These are phyloP conservation scores for Agrypnus murinus DNA, from an alignment of 2,888 invertebrate species.

Conservation along the genomic window DNA sequence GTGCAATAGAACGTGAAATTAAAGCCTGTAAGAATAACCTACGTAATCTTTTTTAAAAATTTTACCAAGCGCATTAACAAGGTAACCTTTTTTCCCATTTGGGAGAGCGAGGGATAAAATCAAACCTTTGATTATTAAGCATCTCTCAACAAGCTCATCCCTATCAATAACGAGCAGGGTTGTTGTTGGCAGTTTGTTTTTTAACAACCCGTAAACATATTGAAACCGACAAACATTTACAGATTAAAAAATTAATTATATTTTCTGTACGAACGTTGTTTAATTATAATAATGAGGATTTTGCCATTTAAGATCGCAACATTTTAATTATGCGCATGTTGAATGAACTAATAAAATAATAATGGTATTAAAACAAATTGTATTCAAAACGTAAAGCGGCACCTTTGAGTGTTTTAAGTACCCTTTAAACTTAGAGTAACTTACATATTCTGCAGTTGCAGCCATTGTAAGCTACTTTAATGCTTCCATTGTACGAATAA, in stretches of 20 bases:
- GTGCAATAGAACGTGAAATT: conserved; percentile 61
- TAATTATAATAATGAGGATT: too few species aligned
- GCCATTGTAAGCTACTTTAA: conserved; percentile 47
- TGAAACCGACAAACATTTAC: conserved; percentile 24
- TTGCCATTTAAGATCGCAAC: not conserved
- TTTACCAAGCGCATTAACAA: conserved; percentile 55
- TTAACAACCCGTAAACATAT: conserved; percentile 34
- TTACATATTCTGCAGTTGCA: conserved; percentile 49
- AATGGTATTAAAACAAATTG: conserved; percentile 47
- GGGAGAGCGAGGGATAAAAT: conserved; percentile 34
- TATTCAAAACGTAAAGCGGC: conserved; percentile 48
- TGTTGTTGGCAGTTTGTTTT: conserved; percentile 30
- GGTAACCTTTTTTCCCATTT: conserved; percentile 50
- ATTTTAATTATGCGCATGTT: conserved; percentile 25
- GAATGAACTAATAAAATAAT: conserved; percentile 45
- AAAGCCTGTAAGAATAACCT: conserved; percentile 58
- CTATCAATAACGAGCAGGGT: conserved; percentile 23
- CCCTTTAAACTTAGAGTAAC: conserved; percentile 54
- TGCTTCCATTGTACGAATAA: conserved; percentile 48
- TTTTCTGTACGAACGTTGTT: too few species aligned
- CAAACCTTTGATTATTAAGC: conserved; percentile 31
- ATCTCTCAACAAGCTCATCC: conserved; percentile 1
- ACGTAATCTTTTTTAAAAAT: conserved; percentile 56
- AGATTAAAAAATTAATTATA: conserved; percentile 19
- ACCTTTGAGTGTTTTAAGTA: conserved; percentile 54